These are phyloP conservation scores for Mola mola DNA, from an alignment of 2,113 vertebrate genomes.

Conservation along the genomic window DNA sequence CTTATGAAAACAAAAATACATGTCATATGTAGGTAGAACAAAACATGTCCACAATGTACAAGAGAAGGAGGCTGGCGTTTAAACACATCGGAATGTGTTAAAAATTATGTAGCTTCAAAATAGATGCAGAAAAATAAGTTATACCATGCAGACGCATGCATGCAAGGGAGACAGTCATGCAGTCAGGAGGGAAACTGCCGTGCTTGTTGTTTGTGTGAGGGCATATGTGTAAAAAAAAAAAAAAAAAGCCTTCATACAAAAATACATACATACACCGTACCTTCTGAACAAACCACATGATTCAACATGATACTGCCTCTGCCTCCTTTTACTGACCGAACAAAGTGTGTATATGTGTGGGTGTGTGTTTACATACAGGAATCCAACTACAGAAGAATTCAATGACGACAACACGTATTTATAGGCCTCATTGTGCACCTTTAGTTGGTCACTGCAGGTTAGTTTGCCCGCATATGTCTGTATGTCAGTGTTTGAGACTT, in stretches of 20 bases:
- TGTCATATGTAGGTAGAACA: slow-evolving; percentile 40
- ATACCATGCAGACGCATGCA: slow-evolving; percentile 75
- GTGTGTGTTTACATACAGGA: background rate
- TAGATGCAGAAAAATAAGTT: slow-evolving; percentile 55
- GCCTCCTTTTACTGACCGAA: background rate
- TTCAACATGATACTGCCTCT: background rate
- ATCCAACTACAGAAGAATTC: too few relatives aligned
- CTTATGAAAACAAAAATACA: slow-evolving; percentile 33
- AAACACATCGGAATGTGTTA: slow-evolving; percentile 55
- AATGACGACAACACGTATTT: too few relatives aligned
- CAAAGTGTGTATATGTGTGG: slow-evolving; percentile 3
- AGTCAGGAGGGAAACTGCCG: slow-evolving; percentile 57
- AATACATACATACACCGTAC: slow-evolving; percentile 29
- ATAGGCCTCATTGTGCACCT: too few relatives aligned
- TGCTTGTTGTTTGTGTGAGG: slow-evolving; percentile 68
- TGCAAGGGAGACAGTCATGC: slow-evolving; percentile 72
- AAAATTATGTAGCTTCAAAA: slow-evolving; percentile 45
- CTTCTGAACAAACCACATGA: slow-evolving; percentile 19
- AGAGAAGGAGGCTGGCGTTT: slow-evolving; percentile 45
- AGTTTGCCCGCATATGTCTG: too few relatives aligned
- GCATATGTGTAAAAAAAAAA: slow-evolving; percentile 3
- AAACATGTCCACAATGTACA: slow-evolving; percentile 61
- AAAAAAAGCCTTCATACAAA: slow-evolving; percentile 13
- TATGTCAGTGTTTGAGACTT: too few relatives aligned
- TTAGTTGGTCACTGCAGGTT: too few relatives aligned